A percentile compares a stretch with the other conserved stretches of the same genome.
phyloP scores from a whole-genome alignment of 2,797 vertebrate genomes.

The Danio albolineatus region DNA sequence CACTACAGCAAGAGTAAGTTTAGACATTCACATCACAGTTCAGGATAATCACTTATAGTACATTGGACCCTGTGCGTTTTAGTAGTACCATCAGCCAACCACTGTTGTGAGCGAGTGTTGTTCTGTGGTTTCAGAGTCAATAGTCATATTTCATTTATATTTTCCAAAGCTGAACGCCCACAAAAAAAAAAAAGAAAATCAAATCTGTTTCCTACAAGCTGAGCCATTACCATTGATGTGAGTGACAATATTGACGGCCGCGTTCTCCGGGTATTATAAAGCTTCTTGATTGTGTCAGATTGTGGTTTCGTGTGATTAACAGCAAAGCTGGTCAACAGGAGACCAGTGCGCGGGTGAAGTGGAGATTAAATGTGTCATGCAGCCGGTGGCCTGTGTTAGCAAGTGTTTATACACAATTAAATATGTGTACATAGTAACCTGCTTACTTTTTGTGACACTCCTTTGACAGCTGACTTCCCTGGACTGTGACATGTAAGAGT shows the following conservation, averaged over 20 bases:
- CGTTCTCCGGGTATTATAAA: background rate
- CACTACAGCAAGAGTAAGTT: too few species aligned
- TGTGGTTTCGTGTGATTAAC: conserved; percentile 50
- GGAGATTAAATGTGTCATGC: background rate
- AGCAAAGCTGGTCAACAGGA: conserved; percentile 42
- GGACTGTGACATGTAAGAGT: conserved; percentile 1
- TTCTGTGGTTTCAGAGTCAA: background rate
- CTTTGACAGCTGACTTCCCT: background rate
- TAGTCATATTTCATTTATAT: background rate
- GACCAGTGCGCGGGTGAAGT: conserved; percentile 24
- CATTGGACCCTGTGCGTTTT: background rate
- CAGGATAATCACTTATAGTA: background rate
- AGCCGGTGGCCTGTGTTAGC: conserved; percentile 20
- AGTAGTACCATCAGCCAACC: background rate
- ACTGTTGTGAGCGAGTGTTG: background rate
- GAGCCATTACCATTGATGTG: background rate
- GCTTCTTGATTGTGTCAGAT: conserved; percentile 20
- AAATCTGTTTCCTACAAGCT: background rate
- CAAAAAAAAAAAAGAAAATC: background rate
- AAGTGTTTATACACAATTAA: conserved; percentile 21
- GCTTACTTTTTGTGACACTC: conserved; percentile 19
- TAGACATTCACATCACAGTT: background rate
- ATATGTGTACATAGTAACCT: conserved; percentile 7
- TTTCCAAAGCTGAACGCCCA: background rate
- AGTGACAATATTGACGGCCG: background rate